Percentiles rank a stretch among this genome's conserved stretches.
These are phyloP conservation scores for Petromus typicus DNA, from an alignment of 2,113 vertebrate species.

Conservation along the genomic window DNA sequence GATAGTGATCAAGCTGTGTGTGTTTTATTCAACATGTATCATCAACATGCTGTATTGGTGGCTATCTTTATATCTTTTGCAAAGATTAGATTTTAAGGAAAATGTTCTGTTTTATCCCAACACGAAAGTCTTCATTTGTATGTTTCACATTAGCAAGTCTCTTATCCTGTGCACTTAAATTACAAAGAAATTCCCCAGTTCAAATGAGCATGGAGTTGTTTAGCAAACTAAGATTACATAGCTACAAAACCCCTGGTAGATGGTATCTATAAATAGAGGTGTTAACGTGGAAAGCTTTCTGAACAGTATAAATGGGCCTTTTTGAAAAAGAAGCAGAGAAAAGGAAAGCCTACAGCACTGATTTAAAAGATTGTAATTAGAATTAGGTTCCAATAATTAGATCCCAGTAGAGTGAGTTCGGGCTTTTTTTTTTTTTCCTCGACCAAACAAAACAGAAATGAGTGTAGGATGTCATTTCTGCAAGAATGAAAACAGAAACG, in stretches of 20 bases:
- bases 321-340: constrained; percentile 75
- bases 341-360: constrained; percentile 80
- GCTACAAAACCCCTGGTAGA: not conserved
- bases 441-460: constrained; percentile 77
- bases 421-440: constrained; percentile 67
- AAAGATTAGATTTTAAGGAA: constrained; percentile 24
- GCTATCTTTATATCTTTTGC: constrained; percentile 18
- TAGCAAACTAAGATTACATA: constrained; percentile 70
- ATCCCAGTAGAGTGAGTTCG: constrained; percentile 84
- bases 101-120: constrained; percentile 47
- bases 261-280: constrained; percentile 64
- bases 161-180: constrained; percentile 65
- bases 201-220: constrained; percentile 66
- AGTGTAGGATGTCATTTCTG: constrained; percentile 83
- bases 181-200: constrained; percentile 69
- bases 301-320: constrained; percentile 63
- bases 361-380: constrained; percentile 86
- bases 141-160: constrained; percentile 60
- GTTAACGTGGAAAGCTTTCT: constrained; percentile 66
- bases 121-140: constrained; percentile 53
- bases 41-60: constrained; percentile 36
- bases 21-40: constrained; percentile 54
- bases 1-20: not conserved
- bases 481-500: constrained; percentile 82
- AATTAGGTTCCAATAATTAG: constrained; percentile 87